These are phyloP conservation scores for Amphiprion percula DNA, from an alignment of 2,113 vertebrate genomes.

Conservation along the genomic window DNA sequence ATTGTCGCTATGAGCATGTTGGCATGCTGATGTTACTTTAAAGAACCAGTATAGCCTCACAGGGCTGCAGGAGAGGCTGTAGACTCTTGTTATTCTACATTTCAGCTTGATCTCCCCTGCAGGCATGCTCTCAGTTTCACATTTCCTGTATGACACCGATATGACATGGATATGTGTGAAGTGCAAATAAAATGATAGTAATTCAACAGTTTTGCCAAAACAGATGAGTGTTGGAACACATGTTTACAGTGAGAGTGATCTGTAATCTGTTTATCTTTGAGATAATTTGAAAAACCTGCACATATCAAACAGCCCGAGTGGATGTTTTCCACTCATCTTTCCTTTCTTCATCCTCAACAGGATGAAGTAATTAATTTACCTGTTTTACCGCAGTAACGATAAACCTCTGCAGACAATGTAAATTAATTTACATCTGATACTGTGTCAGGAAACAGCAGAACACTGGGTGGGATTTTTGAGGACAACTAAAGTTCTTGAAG, in stretches of 20 bases:
- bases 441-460: background rate
- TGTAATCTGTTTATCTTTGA: constrained; percentile 17
- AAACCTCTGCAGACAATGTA: too few relatives aligned
- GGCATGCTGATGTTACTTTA: background rate
- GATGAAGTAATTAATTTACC: background rate
- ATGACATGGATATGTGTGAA: constrained; percentile 12
- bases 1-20: background rate
- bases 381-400: background rate
- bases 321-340: constrained; percentile 17
- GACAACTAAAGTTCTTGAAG: background rate
- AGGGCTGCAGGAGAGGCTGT: background rate
- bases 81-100: constrained; percentile 8
- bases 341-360: background rate
- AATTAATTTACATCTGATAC: too few relatives aligned
- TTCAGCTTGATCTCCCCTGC: constrained; percentile 19
- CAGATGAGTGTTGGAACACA: constrained; percentile 18
- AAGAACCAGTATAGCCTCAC: background rate
- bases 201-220: background rate
- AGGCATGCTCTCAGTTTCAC: constrained; percentile 29
- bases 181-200: constrained; percentile 8
- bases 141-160: constrained; percentile 39
- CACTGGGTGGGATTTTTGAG: constrained; percentile 12
- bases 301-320: background rate
- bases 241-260: constrained; percentile 5
- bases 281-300: constrained; percentile 8